These are phyloP conservation scores for Stomatorhinus walkeri DNA, from an alignment of 2,797 vertebrate genomes.

Conservation along the genomic window DNA sequence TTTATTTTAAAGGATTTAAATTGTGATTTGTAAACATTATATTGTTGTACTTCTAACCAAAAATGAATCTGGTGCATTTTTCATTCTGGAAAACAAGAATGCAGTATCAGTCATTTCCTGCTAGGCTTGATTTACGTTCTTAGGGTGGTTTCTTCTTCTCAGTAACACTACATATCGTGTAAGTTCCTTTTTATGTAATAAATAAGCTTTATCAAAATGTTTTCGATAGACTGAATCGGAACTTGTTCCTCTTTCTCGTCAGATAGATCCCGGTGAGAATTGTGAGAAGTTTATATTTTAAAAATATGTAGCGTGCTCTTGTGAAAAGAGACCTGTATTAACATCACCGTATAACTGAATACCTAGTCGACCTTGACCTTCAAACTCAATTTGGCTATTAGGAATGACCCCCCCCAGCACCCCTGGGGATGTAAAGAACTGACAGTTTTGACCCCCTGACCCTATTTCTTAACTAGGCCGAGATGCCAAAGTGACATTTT, in stretches of 20 bases:
- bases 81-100: background rate
- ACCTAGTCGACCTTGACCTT: slow-evolving; percentile 66
- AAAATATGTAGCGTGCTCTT: slow-evolving; percentile 39
- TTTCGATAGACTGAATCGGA: slow-evolving; percentile 33
- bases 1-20: background rate
- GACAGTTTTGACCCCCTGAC: slow-evolving; percentile 72
- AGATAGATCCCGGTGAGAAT: slow-evolving; percentile 34
- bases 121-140: background rate
- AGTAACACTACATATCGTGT: background rate
- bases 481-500: slow-evolving; percentile 68
- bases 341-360: slow-evolving; percentile 53
- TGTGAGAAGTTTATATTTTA: slow-evolving; percentile 30
- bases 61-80: background rate
- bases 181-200: background rate
- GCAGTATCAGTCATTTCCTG: background rate
- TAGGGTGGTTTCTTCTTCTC: background rate
- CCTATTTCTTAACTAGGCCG: slow-evolving; percentile 74
- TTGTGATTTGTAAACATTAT: background rate
- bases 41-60: background rate
- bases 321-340: slow-evolving; percentile 58
- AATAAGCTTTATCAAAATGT: slow-evolving; percentile 32
- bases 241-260: slow-evolving; percentile 44
- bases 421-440: slow-evolving; percentile 66
- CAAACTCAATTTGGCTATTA: slow-evolving; percentile 73
- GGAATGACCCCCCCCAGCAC: slow-evolving; percentile 54